Evolutionary conservation across 2,888 invertebrate species (phyloP).

Genomic region (Nymphalis urticae): DNA sequence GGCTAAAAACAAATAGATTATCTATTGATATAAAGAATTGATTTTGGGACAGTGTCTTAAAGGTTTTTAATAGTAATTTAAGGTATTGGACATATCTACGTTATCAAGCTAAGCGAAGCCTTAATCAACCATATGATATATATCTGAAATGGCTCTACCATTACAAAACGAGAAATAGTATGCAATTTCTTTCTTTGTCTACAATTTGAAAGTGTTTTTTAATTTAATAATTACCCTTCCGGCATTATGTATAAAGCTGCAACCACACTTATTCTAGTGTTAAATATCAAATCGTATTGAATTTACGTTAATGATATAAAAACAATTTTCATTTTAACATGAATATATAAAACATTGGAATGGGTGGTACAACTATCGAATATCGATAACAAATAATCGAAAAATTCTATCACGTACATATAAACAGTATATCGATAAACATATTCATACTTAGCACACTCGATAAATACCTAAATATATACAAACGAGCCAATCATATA

Average conservation of each 20-base stretch:
- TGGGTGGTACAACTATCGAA: neutral
- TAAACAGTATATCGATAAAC: conserved; percentile 4
- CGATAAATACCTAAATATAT: conserved; percentile 3
- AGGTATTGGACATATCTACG: too few relatives aligned
- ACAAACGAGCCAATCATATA: conserved; percentile 10
- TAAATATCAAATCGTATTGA: too few relatives aligned
- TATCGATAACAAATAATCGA: neutral
- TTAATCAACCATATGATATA: too few relatives aligned
- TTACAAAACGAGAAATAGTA: too few relatives aligned
- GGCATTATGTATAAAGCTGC: too few relatives aligned
- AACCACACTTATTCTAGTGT: too few relatives aligned
- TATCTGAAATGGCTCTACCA: too few relatives aligned
- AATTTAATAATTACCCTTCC: too few relatives aligned
- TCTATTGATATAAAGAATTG: conserved; percentile 1
- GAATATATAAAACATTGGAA: neutral
- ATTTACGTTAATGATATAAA: too few relatives aligned
- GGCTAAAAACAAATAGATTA: conserved; percentile 7
- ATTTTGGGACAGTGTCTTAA: neutral
- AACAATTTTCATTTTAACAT: neutral
- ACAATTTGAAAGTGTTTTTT: too few relatives aligned
- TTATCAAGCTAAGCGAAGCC: too few relatives aligned
- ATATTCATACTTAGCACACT: conserved; percentile 2
- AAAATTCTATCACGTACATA: conserved; percentile 1
- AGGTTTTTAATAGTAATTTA: neutral
- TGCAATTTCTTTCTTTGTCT: too few relatives aligned